These are phyloP conservation scores for Mastomys natalensis DNA, from an alignment of 2,113 vertebrate genomes.

Conservation along the genomic window DNA sequence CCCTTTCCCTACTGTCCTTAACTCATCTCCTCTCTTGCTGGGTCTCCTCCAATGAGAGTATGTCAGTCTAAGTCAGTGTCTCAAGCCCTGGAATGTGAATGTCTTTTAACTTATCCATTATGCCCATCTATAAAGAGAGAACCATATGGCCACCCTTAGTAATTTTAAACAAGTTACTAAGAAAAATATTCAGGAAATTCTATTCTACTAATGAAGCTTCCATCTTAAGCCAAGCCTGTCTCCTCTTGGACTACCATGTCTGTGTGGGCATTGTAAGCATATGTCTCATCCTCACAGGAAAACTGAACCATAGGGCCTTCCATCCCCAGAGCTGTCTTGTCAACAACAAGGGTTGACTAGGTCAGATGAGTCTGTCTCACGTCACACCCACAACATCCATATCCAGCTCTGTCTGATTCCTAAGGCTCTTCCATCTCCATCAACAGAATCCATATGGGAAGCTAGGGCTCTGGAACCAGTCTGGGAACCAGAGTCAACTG, in stretches of 20 bases:
- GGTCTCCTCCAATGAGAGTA: not conserved
- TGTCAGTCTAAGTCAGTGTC: not conserved
- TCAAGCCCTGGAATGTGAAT: not conserved
- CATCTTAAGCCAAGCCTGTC: not conserved
- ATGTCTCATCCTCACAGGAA: not conserved
- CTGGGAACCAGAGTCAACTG: not conserved
- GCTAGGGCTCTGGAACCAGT: not conserved
- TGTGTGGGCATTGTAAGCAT: not conserved
- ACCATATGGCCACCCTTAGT: not conserved
- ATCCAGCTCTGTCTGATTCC: not conserved
- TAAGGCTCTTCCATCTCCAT: not conserved
- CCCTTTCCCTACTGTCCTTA: accelerated
- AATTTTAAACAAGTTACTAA: conserved; percentile 3
- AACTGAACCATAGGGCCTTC: not conserved
- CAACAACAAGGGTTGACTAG: not conserved
- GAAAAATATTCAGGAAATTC: not conserved
- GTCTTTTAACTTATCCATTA: not conserved
- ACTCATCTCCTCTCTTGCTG: not conserved
- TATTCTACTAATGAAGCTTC: not conserved
- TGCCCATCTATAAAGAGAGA: not conserved
- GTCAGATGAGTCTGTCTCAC: not conserved
- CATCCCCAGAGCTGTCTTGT: not conserved
- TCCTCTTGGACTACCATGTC: too few species aligned
- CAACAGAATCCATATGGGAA: not conserved
- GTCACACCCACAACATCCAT: not conserved